Conservation (phyloP, 1,140 invertebrate species). For the Orussus abietinus region DNA sequence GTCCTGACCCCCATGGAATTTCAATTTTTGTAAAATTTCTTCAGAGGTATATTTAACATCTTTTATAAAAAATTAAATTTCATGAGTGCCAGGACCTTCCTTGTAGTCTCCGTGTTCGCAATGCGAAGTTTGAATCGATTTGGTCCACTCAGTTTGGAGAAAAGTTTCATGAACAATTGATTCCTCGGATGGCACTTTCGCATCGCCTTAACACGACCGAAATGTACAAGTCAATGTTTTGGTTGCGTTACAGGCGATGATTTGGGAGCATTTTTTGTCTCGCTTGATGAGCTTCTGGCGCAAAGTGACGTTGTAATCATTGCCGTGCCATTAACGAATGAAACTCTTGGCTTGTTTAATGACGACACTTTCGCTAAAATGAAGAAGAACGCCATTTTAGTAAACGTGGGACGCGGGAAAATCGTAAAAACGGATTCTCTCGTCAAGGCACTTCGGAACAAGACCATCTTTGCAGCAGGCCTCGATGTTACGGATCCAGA, state of each 20-base stretch:
- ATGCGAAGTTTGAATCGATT: too few relatives aligned
- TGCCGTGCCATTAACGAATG: conserved; percentile 63
- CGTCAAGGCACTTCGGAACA: conserved; percentile 65
- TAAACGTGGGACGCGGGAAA: conserved; percentile 77
- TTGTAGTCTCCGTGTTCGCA: too few relatives aligned
- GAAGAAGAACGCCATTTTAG: conserved; percentile 73
- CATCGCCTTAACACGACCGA: too few relatives aligned
- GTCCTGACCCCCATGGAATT: too few relatives aligned
- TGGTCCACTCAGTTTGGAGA: too few relatives aligned
- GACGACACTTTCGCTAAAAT: conserved; percentile 68
- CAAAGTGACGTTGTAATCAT: conserved; percentile 76
- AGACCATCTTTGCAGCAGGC: conserved; percentile 77
- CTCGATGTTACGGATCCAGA: conserved; percentile 89
- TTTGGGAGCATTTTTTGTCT: conserved; percentile 65
- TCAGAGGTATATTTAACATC: too few relatives aligned
- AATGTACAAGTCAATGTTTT: too few relatives aligned
- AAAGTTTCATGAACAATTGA: too few relatives aligned
- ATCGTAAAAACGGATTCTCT: conserved; percentile 74
- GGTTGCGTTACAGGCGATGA: conserved; percentile 54
- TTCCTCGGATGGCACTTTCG: too few relatives aligned
- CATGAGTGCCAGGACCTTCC: too few relatives aligned
- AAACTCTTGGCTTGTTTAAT: conserved; percentile 72
- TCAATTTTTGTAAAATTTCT: too few relatives aligned
- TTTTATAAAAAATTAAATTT: too few relatives aligned
- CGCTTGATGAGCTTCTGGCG: conserved; percentile 65